phyloP scores from a whole-genome alignment of 2,113 vertebrate genomes.

The Australoheros scitulus region DNA sequence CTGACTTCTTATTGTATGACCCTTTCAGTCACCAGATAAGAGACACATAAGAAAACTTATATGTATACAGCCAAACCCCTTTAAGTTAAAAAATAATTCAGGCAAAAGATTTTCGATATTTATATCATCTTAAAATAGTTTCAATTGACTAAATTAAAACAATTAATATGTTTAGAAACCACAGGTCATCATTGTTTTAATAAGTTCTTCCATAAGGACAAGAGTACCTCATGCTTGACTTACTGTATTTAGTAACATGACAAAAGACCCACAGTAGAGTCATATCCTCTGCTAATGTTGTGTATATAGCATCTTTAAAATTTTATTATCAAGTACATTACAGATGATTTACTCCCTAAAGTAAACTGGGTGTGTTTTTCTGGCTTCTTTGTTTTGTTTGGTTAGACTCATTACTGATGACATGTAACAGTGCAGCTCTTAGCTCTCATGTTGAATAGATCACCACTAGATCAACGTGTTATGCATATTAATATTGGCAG shows the following conservation, averaged over 20 bases:
- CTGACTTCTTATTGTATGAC: neutral
- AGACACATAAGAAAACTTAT: neutral
- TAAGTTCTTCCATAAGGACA: neutral
- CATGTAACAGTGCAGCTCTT: conserved; percentile 9
- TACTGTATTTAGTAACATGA: neutral
- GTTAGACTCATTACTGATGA: neutral
- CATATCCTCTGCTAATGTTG: neutral
- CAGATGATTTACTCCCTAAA: neutral
- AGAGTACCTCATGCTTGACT: neutral
- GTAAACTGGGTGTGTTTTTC: neutral
- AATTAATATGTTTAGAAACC: neutral
- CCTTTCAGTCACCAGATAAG: neutral
- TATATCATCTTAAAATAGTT: no score
- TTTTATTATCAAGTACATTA: neutral
- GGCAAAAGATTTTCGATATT: no score
- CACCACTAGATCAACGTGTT: conserved; percentile 5
- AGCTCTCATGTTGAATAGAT: neutral
- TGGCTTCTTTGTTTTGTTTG: conserved; percentile 7
- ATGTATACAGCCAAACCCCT: no score
- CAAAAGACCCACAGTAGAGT: neutral
- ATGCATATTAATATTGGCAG: conserved; percentile 43
- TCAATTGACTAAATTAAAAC: no score
- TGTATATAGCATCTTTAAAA: neutral
- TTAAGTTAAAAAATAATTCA: no score
- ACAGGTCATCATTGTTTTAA: neutral